Evolutionary conservation across 2,888 invertebrate species (phyloP).

Genomic region (Erebia ligea): DNA sequence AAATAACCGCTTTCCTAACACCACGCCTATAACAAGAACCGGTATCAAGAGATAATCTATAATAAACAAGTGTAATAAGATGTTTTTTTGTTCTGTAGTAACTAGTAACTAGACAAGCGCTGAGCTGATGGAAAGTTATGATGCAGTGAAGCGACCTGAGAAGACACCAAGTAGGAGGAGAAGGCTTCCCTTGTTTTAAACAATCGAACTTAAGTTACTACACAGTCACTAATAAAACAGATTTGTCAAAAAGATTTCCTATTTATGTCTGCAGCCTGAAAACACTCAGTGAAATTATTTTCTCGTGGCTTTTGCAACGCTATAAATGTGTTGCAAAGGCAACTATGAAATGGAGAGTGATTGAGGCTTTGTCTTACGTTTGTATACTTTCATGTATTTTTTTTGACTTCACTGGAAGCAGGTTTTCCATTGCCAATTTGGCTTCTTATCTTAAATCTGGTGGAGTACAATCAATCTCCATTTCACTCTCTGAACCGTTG

Average conservation of each 20-base stretch:
- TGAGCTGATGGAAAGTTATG: conserved; percentile 8
- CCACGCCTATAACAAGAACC: conserved; percentile 27
- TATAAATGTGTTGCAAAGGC: too few species aligned
- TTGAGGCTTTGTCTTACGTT: too few species aligned
- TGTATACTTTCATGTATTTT: too few species aligned
- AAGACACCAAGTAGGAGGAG: not conserved
- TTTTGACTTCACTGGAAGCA: too few species aligned
- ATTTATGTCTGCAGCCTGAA: not conserved
- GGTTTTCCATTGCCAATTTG: too few species aligned
- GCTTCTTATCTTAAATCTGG: too few species aligned
- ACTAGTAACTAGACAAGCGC: conserved; percentile 16
- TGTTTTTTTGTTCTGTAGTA: conserved; percentile 13
- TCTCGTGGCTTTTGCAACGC: too few species aligned
- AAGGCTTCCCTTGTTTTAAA: not conserved
- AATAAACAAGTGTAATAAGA: conserved; percentile 26
- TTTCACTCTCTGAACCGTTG: too few species aligned
- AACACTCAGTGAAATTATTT: too few species aligned
- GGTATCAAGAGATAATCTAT: conserved; percentile 27
- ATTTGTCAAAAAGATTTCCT: not conserved
- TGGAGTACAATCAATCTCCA: too few species aligned
- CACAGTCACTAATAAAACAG: not conserved
- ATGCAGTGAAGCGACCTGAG: not conserved
- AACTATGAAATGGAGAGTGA: too few species aligned
- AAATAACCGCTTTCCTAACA: conserved; percentile 29
- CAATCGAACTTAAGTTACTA: not conserved